These are phyloP conservation scores for Lasius platythorax DNA, from an alignment of 2,888 invertebrate genomes.

Conservation along the genomic window DNA sequence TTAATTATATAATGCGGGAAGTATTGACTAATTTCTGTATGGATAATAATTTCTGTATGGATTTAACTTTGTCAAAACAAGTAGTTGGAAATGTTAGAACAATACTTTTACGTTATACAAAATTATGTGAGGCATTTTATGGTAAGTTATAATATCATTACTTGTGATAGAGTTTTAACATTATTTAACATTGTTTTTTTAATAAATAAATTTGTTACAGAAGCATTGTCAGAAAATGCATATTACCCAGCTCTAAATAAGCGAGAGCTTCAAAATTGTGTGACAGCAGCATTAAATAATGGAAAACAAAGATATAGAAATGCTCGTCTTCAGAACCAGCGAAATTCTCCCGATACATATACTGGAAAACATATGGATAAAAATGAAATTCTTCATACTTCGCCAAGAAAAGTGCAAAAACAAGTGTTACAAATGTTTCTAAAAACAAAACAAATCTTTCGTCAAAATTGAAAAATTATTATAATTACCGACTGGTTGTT, in stretches of 20 bases:
- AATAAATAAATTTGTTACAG: background rate
- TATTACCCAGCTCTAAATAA: background rate
- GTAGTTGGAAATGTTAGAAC: background rate
- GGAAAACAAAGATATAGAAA: background rate
- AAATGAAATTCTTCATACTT: no score
- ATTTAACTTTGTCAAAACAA: background rate
- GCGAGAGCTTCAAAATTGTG: background rate
- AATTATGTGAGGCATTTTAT: conserved; percentile 9
- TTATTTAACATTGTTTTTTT: background rate
- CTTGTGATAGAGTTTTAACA: background rate
- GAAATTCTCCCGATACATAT: background rate
- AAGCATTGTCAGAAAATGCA: background rate
- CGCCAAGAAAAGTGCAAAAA: no score
- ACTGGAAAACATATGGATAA: no score
- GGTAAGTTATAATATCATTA: background rate
- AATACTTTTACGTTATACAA: background rate
- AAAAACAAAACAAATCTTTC: no score
- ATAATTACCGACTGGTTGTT: no score
- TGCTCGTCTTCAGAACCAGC: background rate
- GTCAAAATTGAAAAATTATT: no score
- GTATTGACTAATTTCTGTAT: no score
- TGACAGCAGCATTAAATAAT: background rate
- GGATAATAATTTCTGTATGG: no score
- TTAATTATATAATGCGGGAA: no score
- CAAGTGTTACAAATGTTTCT: no score